phyloP scores from a whole-genome alignment of 2,113 vertebrate genomes.

The Thryonomys swinderianus region DNA sequence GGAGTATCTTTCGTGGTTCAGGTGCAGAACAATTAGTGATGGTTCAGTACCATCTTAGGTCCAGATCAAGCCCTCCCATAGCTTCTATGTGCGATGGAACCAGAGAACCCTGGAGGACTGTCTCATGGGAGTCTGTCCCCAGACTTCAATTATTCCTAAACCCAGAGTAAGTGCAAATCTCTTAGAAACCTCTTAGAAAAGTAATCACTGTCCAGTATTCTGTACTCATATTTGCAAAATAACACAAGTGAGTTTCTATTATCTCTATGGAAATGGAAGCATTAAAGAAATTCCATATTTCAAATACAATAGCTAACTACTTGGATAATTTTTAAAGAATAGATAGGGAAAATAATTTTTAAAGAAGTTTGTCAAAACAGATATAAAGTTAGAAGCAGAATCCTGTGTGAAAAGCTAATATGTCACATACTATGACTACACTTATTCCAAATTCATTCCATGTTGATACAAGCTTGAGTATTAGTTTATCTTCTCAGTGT shows the following conservation, averaged over 20 bases:
- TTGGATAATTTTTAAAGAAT: neutral
- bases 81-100: neutral
- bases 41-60: neutral
- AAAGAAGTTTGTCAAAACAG: neutral
- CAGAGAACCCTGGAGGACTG: neutral
- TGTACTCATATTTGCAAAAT: neutral
- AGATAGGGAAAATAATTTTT: neutral
- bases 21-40: neutral
- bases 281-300: neutral
- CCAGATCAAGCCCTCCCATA: neutral
- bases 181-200: neutral
- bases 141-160: constrained; percentile 28
- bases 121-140: constrained; percentile 28
- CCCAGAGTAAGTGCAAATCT: neutral
- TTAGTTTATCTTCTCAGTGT: too few relatives aligned
- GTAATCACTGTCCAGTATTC: neutral
- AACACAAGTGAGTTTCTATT: neutral
- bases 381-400: neutral
- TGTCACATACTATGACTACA: neutral
- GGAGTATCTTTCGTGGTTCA: neutral
- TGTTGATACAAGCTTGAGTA: too few relatives aligned
- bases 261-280: neutral
- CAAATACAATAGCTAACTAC: neutral
- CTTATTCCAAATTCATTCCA: neutral
- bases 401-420: neutral